phyloP scores from a whole-genome alignment of 37 sponge, comb jelly and placozoan genomes.

The Ephydatia muelleri region DNA sequence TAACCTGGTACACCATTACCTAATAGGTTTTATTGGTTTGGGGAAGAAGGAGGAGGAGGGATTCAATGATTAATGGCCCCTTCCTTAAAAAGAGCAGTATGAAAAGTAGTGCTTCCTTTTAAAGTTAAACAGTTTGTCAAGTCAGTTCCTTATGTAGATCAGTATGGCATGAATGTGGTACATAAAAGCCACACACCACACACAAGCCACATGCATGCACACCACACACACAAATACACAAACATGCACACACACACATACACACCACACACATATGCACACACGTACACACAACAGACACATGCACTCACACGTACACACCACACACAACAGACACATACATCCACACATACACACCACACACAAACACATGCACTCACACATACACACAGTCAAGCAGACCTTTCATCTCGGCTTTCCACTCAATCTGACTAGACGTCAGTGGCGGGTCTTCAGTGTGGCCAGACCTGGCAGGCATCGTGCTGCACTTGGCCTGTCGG shows the following conservation, averaged over 20 bases:
- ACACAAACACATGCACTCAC: slow-evolving; percentile 2
- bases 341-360: slow-evolving; percentile 3
- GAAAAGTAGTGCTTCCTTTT: not conserved
- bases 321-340: not conserved
- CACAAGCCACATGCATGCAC: not conserved
- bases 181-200: not conserved
- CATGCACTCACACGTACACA: not conserved
- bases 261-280: slow-evolving; percentile 6
- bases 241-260: slow-evolving; percentile 15
- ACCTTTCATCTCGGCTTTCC: slow-evolving; percentile 77
- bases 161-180: not conserved
- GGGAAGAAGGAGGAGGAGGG: too few species aligned
- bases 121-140: not conserved
- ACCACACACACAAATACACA: not conserved
- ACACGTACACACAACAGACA: too few species aligned
- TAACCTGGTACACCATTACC: too few species aligned
- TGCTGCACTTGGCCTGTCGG: not conserved
- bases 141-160: not conserved
- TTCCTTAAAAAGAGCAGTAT: not conserved
- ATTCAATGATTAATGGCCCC: not conserved
- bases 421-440: not conserved
- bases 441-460: not conserved
- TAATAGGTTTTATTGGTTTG: too few species aligned
- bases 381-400: not conserved
- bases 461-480: not conserved